These are phyloP conservation scores for Himalopsyche kuldschensis DNA, from an alignment of 2,888 invertebrate species.

Conservation along the genomic window DNA sequence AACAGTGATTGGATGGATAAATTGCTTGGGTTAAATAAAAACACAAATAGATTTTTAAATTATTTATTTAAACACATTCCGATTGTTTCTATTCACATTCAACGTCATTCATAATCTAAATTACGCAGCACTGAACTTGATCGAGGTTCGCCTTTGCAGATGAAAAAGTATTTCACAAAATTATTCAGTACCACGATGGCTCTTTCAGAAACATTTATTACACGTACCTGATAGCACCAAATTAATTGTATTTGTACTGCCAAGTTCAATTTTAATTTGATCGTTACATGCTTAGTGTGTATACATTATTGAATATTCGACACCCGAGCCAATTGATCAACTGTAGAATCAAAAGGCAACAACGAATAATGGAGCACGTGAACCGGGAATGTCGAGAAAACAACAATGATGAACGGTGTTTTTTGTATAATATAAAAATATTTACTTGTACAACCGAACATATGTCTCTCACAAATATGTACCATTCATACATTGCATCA, in stretches of 20 bases:
- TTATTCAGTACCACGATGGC: neutral
- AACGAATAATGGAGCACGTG: neutral
- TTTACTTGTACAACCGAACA: neutral
- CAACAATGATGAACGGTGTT: conserved; percentile 3
- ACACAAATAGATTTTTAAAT: conserved; percentile 6
- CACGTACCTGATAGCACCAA: neutral
- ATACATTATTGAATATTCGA: neutral
- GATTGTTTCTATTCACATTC: conserved; percentile 28
- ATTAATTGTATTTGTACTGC: conserved; percentile 3
- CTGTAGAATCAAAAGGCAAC: neutral
- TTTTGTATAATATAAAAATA: neutral
- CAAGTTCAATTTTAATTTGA: neutral
- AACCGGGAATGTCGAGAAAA: neutral
- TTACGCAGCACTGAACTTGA: neutral
- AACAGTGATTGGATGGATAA: too few species aligned
- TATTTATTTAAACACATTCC: conserved; percentile 32
- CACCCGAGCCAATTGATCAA: neutral
- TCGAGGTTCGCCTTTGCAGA: neutral
- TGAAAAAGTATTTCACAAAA: neutral
- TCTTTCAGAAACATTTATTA: neutral
- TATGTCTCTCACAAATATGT: neutral
- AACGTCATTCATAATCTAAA: conserved; percentile 19
- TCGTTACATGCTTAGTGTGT: neutral
- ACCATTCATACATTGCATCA: conserved; percentile 9
- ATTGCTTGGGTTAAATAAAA: neutral